Evolutionary conservation across 1,140 invertebrate genomes (phyloP), one percentile per base, ranked within the genome.

Genomic region (Dermatophagoides farinae): DNA sequence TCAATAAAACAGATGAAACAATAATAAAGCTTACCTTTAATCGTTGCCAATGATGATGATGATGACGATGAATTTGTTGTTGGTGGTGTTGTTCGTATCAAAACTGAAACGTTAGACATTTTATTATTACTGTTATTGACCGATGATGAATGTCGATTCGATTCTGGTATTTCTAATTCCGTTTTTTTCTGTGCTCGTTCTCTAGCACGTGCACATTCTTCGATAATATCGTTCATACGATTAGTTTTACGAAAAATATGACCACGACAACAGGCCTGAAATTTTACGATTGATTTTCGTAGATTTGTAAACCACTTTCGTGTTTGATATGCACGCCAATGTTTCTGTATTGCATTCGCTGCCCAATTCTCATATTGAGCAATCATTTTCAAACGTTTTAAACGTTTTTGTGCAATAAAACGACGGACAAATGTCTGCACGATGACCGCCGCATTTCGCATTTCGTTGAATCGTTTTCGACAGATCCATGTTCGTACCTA

Each of bases 261-360:
- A 18, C 73, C 72, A 43, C 73, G 58, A 57, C 58, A 64, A 41
- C 65, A 53, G 50, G 69, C 46, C 55, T 67, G 64, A 37, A 67
- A 64, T n/a, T 46, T 52, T 43, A 66, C 39, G 16, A 63, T 51
- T 22, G 75, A 76, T 1, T 68, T 67, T 37, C 77, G 74, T 0
- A 88, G 68, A 53, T 79, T 79, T 53, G 78, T 71, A 67, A 78
- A 85, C 79, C 81, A 84, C 25, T 74, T 76, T 14, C 81, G 74
- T 18, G 77, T 77, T 57, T 76, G 76, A 65, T 80, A 80, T 11
- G 79, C 77, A 61, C 82, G 72, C 82, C 85, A 90, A 49, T 76
- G 74, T 49, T 81, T 77, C 68, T 91, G 88, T 60, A 92, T 82
- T 50, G 78, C 79, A 12, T 79, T 72, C 0, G 82, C 83, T 1